phyloP scores from a whole-genome alignment of 2,113 vertebrate genomes.

The Parotia lawesii region DNA sequence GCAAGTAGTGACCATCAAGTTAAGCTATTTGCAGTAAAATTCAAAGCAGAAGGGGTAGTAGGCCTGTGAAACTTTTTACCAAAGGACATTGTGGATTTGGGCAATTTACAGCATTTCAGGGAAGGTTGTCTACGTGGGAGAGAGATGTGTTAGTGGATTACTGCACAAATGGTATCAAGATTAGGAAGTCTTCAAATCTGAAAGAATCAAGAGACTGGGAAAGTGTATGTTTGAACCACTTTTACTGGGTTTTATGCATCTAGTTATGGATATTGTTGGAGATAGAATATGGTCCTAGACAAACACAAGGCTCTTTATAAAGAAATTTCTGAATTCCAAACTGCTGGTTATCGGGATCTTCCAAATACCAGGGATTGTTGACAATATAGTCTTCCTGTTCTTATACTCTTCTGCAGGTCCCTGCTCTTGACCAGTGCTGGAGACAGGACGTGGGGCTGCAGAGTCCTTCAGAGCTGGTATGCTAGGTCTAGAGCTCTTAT shows the following conservation, averaged over 20 bases:
- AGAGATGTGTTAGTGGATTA: background rate
- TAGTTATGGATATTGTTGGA: background rate
- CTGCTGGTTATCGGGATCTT: background rate
- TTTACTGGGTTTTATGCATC: background rate
- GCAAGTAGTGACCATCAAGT: background rate
- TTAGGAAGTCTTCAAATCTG: background rate
- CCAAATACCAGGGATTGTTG: background rate
- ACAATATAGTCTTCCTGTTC: background rate
- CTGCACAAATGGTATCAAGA: background rate
- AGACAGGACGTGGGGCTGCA: background rate
- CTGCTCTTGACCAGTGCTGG: background rate
- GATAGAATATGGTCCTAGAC: background rate
- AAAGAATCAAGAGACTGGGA: background rate
- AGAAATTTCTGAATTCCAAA: background rate
- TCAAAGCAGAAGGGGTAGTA: background rate
- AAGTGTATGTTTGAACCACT: fast-evolving
- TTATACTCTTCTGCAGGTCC: background rate
- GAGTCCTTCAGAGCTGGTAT: background rate
- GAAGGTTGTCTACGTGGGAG: background rate
- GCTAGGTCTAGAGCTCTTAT: background rate
- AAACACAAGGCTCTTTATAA: background rate
- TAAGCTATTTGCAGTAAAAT: background rate
- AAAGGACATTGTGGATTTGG: background rate
- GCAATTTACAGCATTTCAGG: background rate
- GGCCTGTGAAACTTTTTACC: background rate